Percentiles rank a stretch among this genome's conserved stretches.
Evolutionary conservation across 2,113 vertebrate species (phyloP).

Genomic region (Hypocryptadius cinnamomeus): DNA sequence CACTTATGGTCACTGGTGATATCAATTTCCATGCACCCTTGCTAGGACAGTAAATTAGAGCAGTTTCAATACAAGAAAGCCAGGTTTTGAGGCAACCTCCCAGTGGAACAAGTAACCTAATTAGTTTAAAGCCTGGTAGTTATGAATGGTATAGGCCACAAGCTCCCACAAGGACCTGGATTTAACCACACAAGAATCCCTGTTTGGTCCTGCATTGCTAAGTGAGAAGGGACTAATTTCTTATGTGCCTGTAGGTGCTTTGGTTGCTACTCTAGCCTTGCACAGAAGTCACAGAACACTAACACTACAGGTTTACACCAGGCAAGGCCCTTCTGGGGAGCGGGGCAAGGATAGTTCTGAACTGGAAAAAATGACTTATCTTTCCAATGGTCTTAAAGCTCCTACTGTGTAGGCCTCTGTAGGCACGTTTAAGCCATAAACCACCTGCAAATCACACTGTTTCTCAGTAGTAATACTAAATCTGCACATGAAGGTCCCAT

Average conservation of each 20-base stretch:
- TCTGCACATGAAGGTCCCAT: neutral
- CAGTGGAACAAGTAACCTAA: slow-evolving; percentile 3
- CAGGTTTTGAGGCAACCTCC: neutral
- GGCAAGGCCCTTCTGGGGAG: neutral
- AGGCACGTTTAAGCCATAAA: neutral
- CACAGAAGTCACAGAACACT: neutral
- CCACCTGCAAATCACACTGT: neutral
- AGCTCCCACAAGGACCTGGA: neutral
- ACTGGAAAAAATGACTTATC: neutral
- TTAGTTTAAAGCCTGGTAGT: neutral
- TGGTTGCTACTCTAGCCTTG: neutral
- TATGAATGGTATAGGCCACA: neutral
- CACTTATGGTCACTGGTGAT: neutral
- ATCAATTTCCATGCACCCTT: neutral
- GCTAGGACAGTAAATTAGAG: neutral
- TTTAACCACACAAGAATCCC: neutral
- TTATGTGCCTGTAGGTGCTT: neutral
- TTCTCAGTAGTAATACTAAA: neutral
- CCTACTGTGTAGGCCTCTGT: neutral
- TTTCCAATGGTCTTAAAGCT: neutral
- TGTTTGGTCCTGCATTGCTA: neutral
- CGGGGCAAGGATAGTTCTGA: neutral
- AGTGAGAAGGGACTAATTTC: neutral
- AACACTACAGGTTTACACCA: neutral
- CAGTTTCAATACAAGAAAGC: neutral